phyloP scores from a whole-genome alignment of 2,888 invertebrate genomes.

The Andrena bucephala region DNA sequence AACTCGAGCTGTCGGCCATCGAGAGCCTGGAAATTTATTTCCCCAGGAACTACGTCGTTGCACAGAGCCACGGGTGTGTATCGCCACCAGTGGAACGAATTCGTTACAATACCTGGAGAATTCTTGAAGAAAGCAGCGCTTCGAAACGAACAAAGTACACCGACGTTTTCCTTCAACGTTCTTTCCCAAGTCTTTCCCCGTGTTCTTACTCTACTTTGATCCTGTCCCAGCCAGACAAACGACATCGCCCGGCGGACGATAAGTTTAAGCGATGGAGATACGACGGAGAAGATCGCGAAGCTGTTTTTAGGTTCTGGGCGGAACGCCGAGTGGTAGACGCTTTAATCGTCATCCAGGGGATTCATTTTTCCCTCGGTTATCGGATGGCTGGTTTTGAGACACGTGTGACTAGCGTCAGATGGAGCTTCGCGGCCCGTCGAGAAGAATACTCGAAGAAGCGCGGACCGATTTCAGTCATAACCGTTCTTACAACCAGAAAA shows the following conservation, averaged over 20 bases:
- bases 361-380: not conserved
- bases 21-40: constrained; percentile 42
- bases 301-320: not conserved
- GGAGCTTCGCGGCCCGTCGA: not conserved
- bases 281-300: not conserved
- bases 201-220: not conserved
- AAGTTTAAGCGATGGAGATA: not conserved
- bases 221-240: not conserved
- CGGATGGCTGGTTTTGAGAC: not conserved
- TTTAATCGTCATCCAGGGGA: not conserved
- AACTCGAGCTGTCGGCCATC: not conserved
- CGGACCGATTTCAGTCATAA: not conserved
- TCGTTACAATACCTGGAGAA: constrained; percentile 5
- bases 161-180: not conserved
- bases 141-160: not conserved
- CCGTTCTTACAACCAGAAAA: not conserved
- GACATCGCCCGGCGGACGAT: not conserved
- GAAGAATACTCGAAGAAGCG: not conserved
- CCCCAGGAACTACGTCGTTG: constrained; percentile 14
- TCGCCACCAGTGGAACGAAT: constrained; percentile 10
- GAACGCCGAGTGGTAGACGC: not conserved
- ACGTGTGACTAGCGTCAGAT: not conserved
- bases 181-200: not conserved
- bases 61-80: not conserved
- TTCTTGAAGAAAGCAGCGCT: not conserved